Base-by-base conservation (phyloP, 2,888 invertebrate species). In the Hanleya hanleyi region DNA sequence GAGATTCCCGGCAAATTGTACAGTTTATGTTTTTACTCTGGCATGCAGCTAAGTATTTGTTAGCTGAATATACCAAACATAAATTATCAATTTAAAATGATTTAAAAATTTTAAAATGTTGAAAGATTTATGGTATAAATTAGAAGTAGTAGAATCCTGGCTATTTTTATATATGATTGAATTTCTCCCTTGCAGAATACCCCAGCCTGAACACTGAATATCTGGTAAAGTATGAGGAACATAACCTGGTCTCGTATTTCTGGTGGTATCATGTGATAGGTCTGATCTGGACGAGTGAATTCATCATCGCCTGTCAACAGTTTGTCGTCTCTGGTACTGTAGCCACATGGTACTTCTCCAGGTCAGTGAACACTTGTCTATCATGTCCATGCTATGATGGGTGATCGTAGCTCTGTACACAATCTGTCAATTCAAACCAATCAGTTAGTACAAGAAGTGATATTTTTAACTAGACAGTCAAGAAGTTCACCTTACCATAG, bases 311-410 rank as follows among this genome's bases (percentile, higher is more conserved):
- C 18, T 97, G 97, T 87, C 97, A 98, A 90, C 96, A 96, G 89
- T 96, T 98, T 94, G 95, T 97, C 1, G 94, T 98, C 77, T 96
- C 97, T 26, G 97, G 97, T 15, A 94, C 97, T 29, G 97, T 98
- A 0, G 96, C 97, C 0, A 95, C 94, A 84, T 98, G 98, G 98
- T 98, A 97, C 90, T 98, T 98, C 86, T 91, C 93, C 83, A 94
- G 94, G 95, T 95, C 90, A 86, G 87, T 77, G 22, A n/a, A 47
- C 4, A 1, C 22, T 47, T 47, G 18, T 18, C 2, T n/a, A n/a
- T n/a, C n/a, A n/a, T n/a, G n/a, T n/a, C n/a, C n/a, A n/a, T n/a
- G n/a, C n/a, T n/a, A n/a, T n/a, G n/a, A n/a, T n/a, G n/a, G n/a
- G n/a, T n/a, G n/a, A n/a, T n/a, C n/a, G n/a, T n/a, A n/a, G n/a